Evolutionary conservation across 1,140 invertebrate species (phyloP).

Genomic region (Pseudomyrmex concolor): DNA sequence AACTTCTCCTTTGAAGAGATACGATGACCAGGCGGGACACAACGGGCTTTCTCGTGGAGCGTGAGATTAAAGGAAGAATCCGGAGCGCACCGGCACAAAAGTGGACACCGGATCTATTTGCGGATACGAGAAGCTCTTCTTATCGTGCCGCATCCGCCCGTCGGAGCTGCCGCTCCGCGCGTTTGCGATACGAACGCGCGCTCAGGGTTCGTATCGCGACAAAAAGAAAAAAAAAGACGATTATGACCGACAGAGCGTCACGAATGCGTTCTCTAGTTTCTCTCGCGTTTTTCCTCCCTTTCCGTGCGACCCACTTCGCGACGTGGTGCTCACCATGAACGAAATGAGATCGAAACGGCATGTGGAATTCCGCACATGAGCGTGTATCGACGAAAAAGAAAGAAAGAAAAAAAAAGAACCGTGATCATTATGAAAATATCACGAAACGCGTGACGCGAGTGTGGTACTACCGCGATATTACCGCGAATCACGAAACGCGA

Average conservation of each 20-base stretch:
- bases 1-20: background rate
- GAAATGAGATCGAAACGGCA: constrained; percentile 51
- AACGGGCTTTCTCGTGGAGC: background rate
- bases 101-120: constrained; percentile 37
- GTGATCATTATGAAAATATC: constrained; percentile 37
- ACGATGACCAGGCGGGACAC: background rate
- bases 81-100: background rate
- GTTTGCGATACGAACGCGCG: constrained; percentile 21
- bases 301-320: constrained; percentile 7
- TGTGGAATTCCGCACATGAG: constrained; percentile 18
- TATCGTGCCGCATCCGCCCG: constrained; percentile 19
- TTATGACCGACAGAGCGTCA: constrained; percentile 50
- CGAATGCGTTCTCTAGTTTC: constrained; percentile 1
- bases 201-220: constrained; percentile 28
- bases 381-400: background rate
- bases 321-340: constrained; percentile 7
- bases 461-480: constrained; percentile 3
- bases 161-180: background rate
- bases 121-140: constrained; percentile 22
- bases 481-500: constrained; percentile 4
- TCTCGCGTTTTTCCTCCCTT: background rate
- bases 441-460: background rate
- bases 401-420: background rate
- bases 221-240: constrained; percentile 2
- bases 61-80: constrained; percentile 35